Percentiles rank a stretch among this genome's conserved stretches.
Conservation (phyloP, 2,113 vertebrate genomes). For the Probosciger aterrimus region DNA sequence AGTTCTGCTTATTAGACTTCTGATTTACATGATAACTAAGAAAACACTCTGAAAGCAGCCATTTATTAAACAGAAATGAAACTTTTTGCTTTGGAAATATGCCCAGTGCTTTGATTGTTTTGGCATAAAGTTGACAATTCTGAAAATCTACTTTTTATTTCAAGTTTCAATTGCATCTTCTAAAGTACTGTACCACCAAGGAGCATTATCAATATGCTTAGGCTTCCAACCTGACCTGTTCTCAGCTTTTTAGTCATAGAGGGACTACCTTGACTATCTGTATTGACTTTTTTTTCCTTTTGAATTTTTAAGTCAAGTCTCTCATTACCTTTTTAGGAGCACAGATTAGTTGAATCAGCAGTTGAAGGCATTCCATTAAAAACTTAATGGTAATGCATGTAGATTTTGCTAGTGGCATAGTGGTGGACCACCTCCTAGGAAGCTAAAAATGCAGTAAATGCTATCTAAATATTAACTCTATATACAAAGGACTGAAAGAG, state of each 20-base stretch:
- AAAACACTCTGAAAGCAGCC: background rate
- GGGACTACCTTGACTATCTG: background rate
- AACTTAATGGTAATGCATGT: background rate
- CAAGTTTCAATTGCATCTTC: background rate
- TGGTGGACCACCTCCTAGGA: background rate
- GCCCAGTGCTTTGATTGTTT: background rate
- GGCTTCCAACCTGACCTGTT: background rate
- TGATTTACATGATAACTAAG: background rate
- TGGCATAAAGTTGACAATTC: background rate
- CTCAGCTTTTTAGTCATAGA: background rate
- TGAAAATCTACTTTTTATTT: background rate
- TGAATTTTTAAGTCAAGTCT: background rate
- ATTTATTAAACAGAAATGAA: background rate
- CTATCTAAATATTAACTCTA: background rate
- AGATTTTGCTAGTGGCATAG: background rate
- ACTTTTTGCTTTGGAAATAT: background rate
- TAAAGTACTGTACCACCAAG: background rate
- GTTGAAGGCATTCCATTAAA: background rate
- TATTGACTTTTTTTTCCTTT: background rate
- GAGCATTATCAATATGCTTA: fast-evolving
- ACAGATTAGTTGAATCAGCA: background rate
- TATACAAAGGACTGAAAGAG: background rate
- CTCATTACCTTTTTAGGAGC: background rate
- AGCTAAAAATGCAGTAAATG: background rate
- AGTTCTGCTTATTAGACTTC: background rate